These are phyloP conservation scores for Dromaius novaehollandiae DNA, from an alignment of 2,113 vertebrate species.

Conservation along the genomic window DNA sequence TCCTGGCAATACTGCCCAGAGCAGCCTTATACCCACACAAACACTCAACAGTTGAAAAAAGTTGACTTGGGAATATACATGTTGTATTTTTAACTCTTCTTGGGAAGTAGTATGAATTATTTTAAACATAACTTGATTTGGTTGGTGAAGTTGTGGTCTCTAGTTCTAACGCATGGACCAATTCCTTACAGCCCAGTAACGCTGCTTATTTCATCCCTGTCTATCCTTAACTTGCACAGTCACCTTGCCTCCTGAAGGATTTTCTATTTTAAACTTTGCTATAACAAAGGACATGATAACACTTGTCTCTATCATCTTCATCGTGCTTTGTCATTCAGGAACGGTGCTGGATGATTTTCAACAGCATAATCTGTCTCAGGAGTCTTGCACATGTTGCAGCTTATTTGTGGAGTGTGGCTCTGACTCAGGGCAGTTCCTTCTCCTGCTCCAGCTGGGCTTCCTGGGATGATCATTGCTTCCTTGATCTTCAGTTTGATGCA, in stretches of 20 bases:
- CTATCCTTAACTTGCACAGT: background rate
- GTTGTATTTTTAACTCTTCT: background rate
- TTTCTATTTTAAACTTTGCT: background rate
- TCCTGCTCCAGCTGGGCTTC: rapidly evolving
- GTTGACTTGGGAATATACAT: background rate
- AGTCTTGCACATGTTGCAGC: background rate
- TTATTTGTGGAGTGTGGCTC: background rate
- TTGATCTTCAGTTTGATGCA: background rate
- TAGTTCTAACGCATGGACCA: background rate
- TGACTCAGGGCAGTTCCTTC: background rate
- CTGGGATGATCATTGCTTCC: background rate
- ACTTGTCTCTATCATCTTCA: background rate
- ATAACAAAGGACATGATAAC: background rate
- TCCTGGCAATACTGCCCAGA: background rate
- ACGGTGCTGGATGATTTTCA: background rate
- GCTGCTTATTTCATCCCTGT: background rate
- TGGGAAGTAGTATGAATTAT: background rate
- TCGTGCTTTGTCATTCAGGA: background rate
- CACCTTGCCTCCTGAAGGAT: background rate
- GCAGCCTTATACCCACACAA: background rate
- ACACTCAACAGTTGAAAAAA: background rate
- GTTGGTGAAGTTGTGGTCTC: background rate
- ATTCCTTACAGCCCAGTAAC: background rate
- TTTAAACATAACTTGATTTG: background rate
- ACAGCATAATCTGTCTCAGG: background rate